Evolutionary conservation across 2,797 vertebrate genomes (phyloP).

Genomic region (Amazonetta brasiliensis): DNA sequence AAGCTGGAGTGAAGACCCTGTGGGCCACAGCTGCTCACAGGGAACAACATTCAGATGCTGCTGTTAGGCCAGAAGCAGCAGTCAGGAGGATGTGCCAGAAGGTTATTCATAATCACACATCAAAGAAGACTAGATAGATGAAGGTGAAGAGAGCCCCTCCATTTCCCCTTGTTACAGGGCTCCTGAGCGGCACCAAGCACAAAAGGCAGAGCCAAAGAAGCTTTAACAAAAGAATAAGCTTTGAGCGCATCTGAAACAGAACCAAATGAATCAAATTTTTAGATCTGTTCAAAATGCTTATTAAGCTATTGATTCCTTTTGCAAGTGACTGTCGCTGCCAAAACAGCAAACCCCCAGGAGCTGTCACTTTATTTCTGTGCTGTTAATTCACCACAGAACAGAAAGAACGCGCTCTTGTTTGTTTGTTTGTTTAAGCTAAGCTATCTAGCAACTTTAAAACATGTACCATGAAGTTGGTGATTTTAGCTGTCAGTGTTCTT

Average conservation of each 20-base stretch:
- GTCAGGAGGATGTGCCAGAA: neutral
- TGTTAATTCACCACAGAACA: neutral
- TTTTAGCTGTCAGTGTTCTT: neutral
- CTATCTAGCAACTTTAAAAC: neutral
- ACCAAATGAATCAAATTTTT: neutral
- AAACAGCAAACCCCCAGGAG: neutral
- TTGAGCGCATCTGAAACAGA: neutral
- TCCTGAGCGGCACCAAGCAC: neutral
- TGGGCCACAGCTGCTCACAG: neutral
- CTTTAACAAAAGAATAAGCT: neutral
- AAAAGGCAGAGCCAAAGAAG: neutral
- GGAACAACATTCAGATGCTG: neutral
- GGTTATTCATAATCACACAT: neutral
- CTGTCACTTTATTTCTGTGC: neutral
- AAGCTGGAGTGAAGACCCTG: neutral
- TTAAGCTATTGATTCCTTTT: neutral
- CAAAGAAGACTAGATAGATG: neutral
- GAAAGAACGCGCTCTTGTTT: neutral
- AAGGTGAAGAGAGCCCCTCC: neutral
- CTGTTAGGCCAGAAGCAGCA: neutral
- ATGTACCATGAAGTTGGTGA: neutral
- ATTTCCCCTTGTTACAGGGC: neutral
- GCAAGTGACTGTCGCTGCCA: accelerated
- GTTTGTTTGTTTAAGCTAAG: neutral
- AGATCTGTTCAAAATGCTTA: neutral